Conservation (phyloP, 2,797 vertebrate genomes). For the Falco columbarius region DNA sequence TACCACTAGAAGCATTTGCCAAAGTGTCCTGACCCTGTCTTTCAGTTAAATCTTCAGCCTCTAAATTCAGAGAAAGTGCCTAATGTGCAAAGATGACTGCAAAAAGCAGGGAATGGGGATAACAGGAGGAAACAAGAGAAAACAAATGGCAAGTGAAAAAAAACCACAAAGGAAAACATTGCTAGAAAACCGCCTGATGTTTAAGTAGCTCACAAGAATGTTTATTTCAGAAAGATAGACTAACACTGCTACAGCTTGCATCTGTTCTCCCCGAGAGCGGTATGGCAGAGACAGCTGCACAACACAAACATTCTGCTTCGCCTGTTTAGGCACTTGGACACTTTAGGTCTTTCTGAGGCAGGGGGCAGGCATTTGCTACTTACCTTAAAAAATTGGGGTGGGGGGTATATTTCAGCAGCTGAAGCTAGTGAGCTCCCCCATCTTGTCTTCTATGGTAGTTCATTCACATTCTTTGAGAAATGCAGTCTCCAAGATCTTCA, state of each 20-base stretch:
- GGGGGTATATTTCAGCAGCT: background rate
- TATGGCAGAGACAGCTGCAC: background rate
- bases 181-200: background rate
- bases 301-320: background rate
- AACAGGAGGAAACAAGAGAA: background rate
- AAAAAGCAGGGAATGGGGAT: background rate
- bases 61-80: background rate
- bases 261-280: fast-evolving
- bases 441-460: background rate
- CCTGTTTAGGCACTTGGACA: background rate
- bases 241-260: background rate
- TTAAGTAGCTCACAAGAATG: background rate
- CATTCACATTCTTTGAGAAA: background rate
- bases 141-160: background rate
- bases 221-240: background rate
- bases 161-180: background rate
- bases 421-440: background rate
- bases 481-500: background rate
- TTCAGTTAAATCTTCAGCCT: background rate
- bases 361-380: background rate
- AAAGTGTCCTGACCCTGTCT: background rate
- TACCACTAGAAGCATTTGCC: background rate
- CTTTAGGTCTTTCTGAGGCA: background rate
- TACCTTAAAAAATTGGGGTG: background rate
- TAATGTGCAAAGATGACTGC: background rate